These are phyloP conservation scores for Pomatostomus ruficeps DNA, from an alignment of 2,113 vertebrate species.

Conservation along the genomic window DNA sequence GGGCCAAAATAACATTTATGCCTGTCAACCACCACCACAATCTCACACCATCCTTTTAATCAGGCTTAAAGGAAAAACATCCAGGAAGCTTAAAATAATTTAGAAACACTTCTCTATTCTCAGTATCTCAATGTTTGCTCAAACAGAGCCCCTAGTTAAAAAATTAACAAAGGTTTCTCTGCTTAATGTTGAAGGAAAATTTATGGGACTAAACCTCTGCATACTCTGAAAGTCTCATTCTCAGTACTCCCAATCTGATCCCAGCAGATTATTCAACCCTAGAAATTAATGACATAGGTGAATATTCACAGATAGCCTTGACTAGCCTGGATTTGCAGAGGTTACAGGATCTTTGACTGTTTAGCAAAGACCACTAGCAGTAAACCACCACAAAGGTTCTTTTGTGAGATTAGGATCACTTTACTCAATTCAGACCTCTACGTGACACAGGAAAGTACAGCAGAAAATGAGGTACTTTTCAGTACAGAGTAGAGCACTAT, in stretches of 20 bases:
- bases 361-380: neutral
- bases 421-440: constrained; percentile 11
- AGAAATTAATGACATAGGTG: neutral
- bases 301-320: neutral
- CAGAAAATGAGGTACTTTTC: constrained; percentile 36
- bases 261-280: neutral
- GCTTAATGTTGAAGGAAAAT: neutral
- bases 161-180: neutral
- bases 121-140: neutral
- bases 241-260: neutral
- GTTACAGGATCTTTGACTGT: neutral
- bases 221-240: neutral
- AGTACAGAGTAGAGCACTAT: constrained; percentile 4
- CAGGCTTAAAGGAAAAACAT: neutral
- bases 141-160: neutral
- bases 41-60: neutral
- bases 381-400: constrained; percentile 12
- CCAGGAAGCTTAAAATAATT: neutral
- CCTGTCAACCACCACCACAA: neutral
- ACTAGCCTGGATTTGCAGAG: neutral
- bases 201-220: neutral
- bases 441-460: neutral
- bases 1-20: neutral
- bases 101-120: neutral
- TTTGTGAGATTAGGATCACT: constrained; percentile 52